Evolutionary conservation across 2,888 invertebrate species (phyloP).

Genomic region (Pecten maximus): DNA sequence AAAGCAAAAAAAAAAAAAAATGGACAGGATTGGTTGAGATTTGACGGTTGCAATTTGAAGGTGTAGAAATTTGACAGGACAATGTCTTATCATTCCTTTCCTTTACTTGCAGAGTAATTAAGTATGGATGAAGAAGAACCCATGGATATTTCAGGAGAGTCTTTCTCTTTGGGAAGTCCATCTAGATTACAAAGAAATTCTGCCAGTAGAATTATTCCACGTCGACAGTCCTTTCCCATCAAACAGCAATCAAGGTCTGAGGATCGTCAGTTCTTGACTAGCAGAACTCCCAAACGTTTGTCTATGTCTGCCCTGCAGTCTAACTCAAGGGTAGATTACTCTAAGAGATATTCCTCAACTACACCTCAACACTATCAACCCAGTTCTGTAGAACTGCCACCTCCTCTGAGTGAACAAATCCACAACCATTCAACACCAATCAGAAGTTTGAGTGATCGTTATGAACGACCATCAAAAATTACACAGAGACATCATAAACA

Average conservation of each 20-base stretch:
- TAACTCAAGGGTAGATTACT: not conserved
- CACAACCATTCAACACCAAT: not conserved
- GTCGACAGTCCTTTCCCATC: not conserved
- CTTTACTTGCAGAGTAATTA: not conserved
- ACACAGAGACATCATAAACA: not conserved
- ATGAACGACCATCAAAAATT: not conserved
- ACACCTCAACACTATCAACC: not conserved
- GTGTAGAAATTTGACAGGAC: no score
- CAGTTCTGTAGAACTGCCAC: not conserved
- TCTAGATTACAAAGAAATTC: not conserved
- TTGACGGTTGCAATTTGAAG: no score
- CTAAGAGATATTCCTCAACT: not conserved
- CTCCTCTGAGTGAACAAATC: not conserved
- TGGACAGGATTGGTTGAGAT: no score
- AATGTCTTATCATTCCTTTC: no score
- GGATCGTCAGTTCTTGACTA: not conserved
- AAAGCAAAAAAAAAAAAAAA: no score
- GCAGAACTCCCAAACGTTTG: not conserved
- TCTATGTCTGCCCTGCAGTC: not conserved
- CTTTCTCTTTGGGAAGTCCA: constrained; percentile 40
- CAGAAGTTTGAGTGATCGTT: not conserved
- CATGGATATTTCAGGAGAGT: constrained; percentile 68
- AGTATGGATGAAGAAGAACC: constrained; percentile 62
- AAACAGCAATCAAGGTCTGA: not conserved
- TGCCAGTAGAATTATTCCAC: not conserved